Percentiles rank a stretch among this genome's conserved stretches.
These are phyloP conservation scores for Homalodisca vitripennis DNA, from an alignment of 1,140 invertebrate species.

Conservation along the genomic window DNA sequence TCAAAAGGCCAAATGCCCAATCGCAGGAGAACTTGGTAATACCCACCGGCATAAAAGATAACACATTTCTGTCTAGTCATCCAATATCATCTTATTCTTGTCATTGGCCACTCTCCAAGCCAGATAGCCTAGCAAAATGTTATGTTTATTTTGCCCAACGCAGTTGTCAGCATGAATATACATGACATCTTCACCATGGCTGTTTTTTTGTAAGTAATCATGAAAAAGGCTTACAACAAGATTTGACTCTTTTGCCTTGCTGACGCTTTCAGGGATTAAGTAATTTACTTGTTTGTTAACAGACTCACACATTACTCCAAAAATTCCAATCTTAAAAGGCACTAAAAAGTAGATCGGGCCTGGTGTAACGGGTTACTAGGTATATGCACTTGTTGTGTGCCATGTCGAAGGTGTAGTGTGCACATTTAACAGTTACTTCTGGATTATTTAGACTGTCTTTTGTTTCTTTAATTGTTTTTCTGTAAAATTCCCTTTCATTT, in stretches of 20 bases:
- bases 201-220: constrained; percentile 32
- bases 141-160: constrained; percentile 37
- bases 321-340: constrained; percentile 35
- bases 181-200: constrained; percentile 22
- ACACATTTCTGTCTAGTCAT: too few species aligned
- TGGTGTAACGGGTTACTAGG: constrained; percentile 33
- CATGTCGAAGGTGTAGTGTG: constrained; percentile 30
- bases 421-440: constrained; percentile 10
- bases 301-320: constrained; percentile 36
- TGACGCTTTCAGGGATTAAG: constrained; percentile 32
- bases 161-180: constrained; percentile 37
- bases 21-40: constrained; percentile 32
- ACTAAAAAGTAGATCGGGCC: constrained; percentile 35
- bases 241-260: constrained; percentile 31
- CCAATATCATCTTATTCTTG: constrained; percentile 21
- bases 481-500: too few species aligned
- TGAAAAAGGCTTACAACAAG: constrained; percentile 33
- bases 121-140: constrained; percentile 23
- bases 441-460: too few species aligned
- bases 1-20: constrained; percentile 31
- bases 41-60: constrained; percentile 28
- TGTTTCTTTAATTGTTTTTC: too few species aligned
- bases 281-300: constrained; percentile 32
- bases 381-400: constrained; percentile 30
- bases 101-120: constrained; percentile 20